phyloP scores from a whole-genome alignment of 2,888 invertebrate genomes.

The Gymnoscelis rufifasciata region DNA sequence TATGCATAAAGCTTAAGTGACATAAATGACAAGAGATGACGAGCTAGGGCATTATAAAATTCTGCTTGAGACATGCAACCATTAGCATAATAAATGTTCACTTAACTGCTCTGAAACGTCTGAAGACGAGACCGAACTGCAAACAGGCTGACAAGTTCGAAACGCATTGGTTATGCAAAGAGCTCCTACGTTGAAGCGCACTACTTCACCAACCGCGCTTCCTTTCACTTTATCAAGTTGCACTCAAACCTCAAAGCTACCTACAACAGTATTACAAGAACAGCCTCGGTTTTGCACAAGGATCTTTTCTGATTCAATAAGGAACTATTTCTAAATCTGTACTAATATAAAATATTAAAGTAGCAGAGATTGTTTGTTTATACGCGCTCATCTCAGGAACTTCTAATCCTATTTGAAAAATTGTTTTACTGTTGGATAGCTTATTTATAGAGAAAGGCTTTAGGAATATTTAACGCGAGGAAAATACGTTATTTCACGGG shows the following conservation, averaged over 20 bases:
- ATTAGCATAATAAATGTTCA: neutral
- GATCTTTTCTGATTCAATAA: too few relatives aligned
- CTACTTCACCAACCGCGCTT: slow-evolving; percentile 19
- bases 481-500: too few relatives aligned
- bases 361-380: too few relatives aligned
- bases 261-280: neutral
- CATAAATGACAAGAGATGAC: neutral
- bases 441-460: too few relatives aligned
- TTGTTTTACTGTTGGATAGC: too few relatives aligned
- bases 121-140: slow-evolving; percentile 19
- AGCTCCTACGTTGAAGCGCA: slow-evolving; percentile 19
- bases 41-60: neutral
- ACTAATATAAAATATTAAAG: too few relatives aligned
- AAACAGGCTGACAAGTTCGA: slow-evolving; percentile 28
- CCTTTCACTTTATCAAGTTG: slow-evolving; percentile 25
- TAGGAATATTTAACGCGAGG: too few relatives aligned
- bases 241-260: slow-evolving; percentile 3
- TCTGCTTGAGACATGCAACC: neutral
- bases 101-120: neutral
- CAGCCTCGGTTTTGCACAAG: neutral
- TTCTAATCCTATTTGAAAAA: too few relatives aligned
- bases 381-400: too few relatives aligned
- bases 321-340: too few relatives aligned
- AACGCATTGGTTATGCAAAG: slow-evolving; percentile 46
- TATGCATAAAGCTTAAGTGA: too few relatives aligned